These are phyloP conservation scores for Potamarius usumacintae DNA, from an alignment of 2,113 vertebrate genomes.

Conservation along the genomic window DNA sequence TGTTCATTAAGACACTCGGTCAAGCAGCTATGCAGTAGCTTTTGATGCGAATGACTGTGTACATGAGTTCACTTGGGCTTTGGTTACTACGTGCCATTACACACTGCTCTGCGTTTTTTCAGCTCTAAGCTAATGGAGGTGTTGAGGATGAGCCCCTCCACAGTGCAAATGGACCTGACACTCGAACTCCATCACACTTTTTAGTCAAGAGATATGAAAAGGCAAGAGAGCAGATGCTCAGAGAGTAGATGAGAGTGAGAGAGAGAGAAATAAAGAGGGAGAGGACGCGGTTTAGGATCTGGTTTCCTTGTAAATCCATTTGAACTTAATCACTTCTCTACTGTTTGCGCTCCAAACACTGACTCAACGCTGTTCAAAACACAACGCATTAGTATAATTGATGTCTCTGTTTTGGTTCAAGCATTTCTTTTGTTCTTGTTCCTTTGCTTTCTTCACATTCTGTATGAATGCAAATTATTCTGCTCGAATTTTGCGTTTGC, in stretches of 20 bases:
- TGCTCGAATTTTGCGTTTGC: not conserved
- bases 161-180: slow-evolving; percentile 28
- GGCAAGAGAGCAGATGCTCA: not conserved
- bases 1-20: slow-evolving; percentile 2
- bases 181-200: slow-evolving; percentile 22
- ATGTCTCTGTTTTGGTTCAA: not conserved
- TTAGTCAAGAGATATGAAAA: slow-evolving; percentile 32
- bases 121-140: slow-evolving; percentile 39
- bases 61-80: not conserved
- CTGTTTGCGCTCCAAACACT: not conserved
- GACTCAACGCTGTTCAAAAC: not conserved
- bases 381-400: not conserved
- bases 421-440: slow-evolving; percentile 1
- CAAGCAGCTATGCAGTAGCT: slow-evolving; percentile 14
- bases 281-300: slow-evolving; percentile 19
- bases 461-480: not conserved
- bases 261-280: not conserved
- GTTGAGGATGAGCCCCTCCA: slow-evolving; percentile 32
- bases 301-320: slow-evolving; percentile 7
- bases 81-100: slow-evolving; percentile 3
- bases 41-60: slow-evolving; percentile 21
- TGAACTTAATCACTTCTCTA: slow-evolving; percentile 9
- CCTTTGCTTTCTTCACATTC: not conserved
- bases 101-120: not conserved
- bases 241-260: slow-evolving; percentile 17